Evolutionary conservation across 2,797 vertebrate genomes (phyloP), one percentile per base, ranked within the genome.

Genomic region (Pangasius mekongensis): DNA sequence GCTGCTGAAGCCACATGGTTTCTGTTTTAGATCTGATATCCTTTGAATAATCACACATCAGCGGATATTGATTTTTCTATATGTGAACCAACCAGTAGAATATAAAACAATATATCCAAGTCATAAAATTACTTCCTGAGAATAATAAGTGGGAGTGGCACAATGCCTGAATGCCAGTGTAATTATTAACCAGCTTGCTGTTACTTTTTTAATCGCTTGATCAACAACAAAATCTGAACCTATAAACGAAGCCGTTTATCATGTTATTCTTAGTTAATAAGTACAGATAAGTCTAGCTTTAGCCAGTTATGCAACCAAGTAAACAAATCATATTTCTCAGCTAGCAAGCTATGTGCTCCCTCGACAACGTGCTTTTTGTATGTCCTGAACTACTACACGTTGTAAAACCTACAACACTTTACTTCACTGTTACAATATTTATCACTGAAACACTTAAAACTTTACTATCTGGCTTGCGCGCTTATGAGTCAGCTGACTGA

Each of bases 1-100:
- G 95, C 91, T 99, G 98, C 95, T 99, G 98, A 16, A 98, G 95
- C 98, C 98, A 99, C 98, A 99, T 97, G 49, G 27, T 87, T 52
- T 89, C 83, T 13, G 54, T 73, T 76, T 77, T 83, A 11, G 87
- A 47, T 24, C 47, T 22, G 39, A 69, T 52, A 6, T 54, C 78
- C 73, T 90, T 87, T 67, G 78, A 76, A 18, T 67, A 85, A 33
- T 74, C 83, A 74, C 54, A 87, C 85, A 71, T 78, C 73, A 67
- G 87, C 66, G 27, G 14, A 30, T 69, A 24, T 24, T 67, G 76
- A 18, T 52, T 47, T 66, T 62, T 36, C 66, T 52, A 74, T 56
- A 22, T 2, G 7, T 67, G 4, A 47, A 58, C 36, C 18, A 77
- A 36, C 10, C 69, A 54, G 24, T 27, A 58, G n/a, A 43, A n/a